phyloP scores from a whole-genome alignment of 1,140 invertebrate species.

The Lepidurus couesii region DNA sequence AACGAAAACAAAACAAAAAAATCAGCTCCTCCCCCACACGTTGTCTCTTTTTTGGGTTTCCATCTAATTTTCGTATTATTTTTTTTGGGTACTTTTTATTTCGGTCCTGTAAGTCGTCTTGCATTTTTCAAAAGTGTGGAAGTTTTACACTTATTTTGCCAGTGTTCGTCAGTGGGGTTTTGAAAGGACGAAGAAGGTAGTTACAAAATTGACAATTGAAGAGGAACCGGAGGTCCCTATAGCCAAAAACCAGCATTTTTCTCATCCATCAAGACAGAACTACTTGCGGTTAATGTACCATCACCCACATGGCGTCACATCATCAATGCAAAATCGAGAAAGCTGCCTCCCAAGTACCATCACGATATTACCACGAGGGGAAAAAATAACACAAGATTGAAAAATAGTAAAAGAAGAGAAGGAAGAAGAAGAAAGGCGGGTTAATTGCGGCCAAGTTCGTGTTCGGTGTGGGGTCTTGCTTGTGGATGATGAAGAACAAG shows the following conservation, averaged over 20 bases:
- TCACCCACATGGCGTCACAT: constrained; percentile 17
- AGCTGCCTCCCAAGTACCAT: constrained; percentile 13
- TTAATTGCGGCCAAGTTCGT: constrained; percentile 21
- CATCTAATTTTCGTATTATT: background rate
- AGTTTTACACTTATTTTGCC: constrained; percentile 22
- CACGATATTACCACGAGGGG: constrained; percentile 12
- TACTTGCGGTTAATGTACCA: constrained; percentile 3
- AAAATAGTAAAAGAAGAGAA: background rate
- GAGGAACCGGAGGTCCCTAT: constrained; percentile 11
- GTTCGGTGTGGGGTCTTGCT: constrained; percentile 17
- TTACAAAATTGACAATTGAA: background rate
- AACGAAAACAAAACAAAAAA: background rate
- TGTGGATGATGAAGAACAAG: constrained; percentile 19
- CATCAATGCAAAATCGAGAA: constrained; percentile 22
- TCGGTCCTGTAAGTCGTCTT: constrained; percentile 18
- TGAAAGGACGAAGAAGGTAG: background rate
- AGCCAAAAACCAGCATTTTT: constrained; percentile 17
- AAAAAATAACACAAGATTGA: constrained; percentile 6
- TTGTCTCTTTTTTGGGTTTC: background rate
- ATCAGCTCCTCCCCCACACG: background rate
- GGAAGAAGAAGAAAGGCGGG: constrained; percentile 13
- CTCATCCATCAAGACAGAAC: constrained; percentile 12
- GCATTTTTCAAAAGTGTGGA: constrained; percentile 10
- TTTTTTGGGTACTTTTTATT: background rate
- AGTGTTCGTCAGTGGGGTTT: constrained; percentile 21